phyloP scores from a whole-genome alignment of 2,888 invertebrate genomes.

The Philhelius pedissequus region DNA sequence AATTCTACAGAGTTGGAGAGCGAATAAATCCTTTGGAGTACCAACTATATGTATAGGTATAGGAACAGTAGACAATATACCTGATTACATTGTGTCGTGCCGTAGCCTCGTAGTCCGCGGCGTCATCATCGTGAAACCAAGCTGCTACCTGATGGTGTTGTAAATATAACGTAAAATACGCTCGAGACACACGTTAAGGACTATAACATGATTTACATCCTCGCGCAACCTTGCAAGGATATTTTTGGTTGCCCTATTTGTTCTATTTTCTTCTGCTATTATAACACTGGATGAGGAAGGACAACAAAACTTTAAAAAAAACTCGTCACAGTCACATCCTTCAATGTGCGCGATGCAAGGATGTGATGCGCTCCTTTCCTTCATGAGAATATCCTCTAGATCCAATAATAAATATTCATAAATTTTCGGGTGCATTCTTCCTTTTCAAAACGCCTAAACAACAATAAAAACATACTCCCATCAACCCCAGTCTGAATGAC shows the following conservation, averaged over 20 bases:
- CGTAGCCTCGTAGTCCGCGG: constrained; percentile 35
- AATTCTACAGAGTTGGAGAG: constrained; percentile 8
- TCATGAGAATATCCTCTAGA: constrained; percentile 30
- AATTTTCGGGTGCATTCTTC: constrained; percentile 49
- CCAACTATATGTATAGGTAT: neutral
- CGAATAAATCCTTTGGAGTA: constrained; percentile 47
- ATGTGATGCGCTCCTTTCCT: constrained; percentile 11
- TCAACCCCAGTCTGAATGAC: neutral
- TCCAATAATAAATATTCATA: constrained; percentile 65
- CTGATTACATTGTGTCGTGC: constrained; percentile 58
- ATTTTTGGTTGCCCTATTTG: constrained; percentile 27
- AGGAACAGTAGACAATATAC: constrained; percentile 57
- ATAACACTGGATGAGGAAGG: neutral
- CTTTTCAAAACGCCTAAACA: constrained; percentile 35
- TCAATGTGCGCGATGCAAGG: constrained; percentile 49
- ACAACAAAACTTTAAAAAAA: neutral
- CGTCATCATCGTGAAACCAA: constrained; percentile 36
- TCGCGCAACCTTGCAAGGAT: constrained; percentile 29
- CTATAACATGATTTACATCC: constrained; percentile 60
- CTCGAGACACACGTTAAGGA: constrained; percentile 54
- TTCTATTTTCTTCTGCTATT: constrained; percentile 1
- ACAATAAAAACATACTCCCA: neutral
- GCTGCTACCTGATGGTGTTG: constrained; percentile 8
- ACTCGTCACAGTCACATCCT: constrained; percentile 4
- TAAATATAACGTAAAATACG: constrained; percentile 43